Percentiles rank a stretch among this genome's conserved stretches.
These are phyloP conservation scores for Mycogona germanica DNA, from an alignment of 2,888 invertebrate species.

Conservation along the genomic window DNA sequence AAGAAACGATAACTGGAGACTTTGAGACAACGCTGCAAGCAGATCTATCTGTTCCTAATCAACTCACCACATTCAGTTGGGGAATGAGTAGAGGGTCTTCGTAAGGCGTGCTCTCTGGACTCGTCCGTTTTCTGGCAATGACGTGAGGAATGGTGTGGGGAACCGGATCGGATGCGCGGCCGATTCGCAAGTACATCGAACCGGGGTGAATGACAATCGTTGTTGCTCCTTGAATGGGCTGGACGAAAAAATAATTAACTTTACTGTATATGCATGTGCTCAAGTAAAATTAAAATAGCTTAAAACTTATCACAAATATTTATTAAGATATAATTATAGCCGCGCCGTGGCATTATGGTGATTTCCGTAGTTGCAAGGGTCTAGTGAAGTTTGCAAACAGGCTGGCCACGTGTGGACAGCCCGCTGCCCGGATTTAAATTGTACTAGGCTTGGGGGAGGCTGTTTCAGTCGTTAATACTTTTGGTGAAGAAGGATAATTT, in stretches of 20 bases:
- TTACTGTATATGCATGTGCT: neutral
- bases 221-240: slow-evolving; percentile 29
- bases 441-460: too few species aligned
- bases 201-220: slow-evolving; percentile 93
- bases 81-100: slow-evolving; percentile 23
- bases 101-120: slow-evolving; percentile 21
- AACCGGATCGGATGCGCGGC: slow-evolving; percentile 76
- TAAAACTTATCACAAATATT: too few species aligned
- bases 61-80: slow-evolving; percentile 13
- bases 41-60: neutral
- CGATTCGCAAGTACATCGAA: slow-evolving; percentile 75
- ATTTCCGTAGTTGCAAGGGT: too few species aligned
- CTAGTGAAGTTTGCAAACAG: too few species aligned
- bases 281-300: too few species aligned
- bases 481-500: too few species aligned
- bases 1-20: neutral
- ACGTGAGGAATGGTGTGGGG: slow-evolving; percentile 77
- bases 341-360: too few species aligned
- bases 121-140: slow-evolving; percentile 50
- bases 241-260: neutral
- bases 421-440: too few species aligned
- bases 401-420: too few species aligned
- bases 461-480: too few species aligned
- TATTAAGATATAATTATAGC: too few species aligned
- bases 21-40: neutral